Evolutionary conservation across 2,888 invertebrate species (phyloP), one percentile per base, ranked within the genome.

Genomic region (Holacanthella duospinosa): DNA sequence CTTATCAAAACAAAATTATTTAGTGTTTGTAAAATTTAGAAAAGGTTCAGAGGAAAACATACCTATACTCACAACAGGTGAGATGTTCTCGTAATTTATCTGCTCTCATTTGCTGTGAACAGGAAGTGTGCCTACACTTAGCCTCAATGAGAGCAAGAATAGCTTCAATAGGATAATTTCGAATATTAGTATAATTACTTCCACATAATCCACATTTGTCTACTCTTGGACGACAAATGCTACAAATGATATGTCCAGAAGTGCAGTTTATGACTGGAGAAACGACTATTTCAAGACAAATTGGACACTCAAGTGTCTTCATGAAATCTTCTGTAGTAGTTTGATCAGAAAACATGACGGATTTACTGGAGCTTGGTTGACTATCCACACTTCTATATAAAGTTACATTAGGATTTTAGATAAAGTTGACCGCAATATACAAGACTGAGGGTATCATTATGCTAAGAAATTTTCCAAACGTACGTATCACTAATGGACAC

Each of bases 91-190:
- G 12, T 4, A 48, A 21, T 48, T 48, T 9, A 48, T 48, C 48
- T 21, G 21, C 48, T 48, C 4, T 48, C 48, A 48, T 48, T 21
- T n/a, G 19, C 12, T n/a, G 48, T 21, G 21, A 48, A 21, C 48
- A 48, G 4, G n/a, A 21, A 21, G 48, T 16, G 21, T 48, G 48
- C 21, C 48, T 48, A 21, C 48, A 48, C 4, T 21, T 9, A 4
- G 48, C n/a, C 48, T 48, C 19, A 4, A 48, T 21, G 4, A 48
- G 48, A 19, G n/a, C 28, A n/a, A 56, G 21, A 56, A 56, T 56
- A 19, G 56, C 56, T 28, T 56, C 56, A 1, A 56, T 28, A 16
- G 56, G 56, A 19, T 36, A 58, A 26, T 58, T 58, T 21, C 58
- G 36, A 16, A 43, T 36, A 25, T 21, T 25, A 2, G 58, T 58